phyloP scores from a whole-genome alignment of 2,113 vertebrate species.

The Delphinapterus leucas region DNA sequence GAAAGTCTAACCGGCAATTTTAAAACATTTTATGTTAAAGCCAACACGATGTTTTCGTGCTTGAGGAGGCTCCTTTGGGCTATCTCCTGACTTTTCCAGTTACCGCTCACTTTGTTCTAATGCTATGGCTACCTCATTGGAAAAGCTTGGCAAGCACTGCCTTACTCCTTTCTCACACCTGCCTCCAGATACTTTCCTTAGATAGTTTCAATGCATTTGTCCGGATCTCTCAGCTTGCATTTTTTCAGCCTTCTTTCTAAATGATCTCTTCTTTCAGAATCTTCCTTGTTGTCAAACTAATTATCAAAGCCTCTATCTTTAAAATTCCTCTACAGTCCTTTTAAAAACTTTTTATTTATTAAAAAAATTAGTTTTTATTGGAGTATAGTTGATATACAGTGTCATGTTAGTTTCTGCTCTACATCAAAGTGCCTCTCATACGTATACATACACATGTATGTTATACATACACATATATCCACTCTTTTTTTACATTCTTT shows the following conservation, averaged over 20 bases:
- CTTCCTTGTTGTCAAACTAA: neutral
- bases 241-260: neutral
- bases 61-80: neutral
- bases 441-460: too few relatives aligned
- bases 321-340: neutral
- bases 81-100: neutral
- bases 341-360: neutral
- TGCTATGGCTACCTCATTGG: accelerated
- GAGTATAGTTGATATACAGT: neutral
- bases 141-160: neutral
- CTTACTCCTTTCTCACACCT: neutral
- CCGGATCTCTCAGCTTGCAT: neutral
- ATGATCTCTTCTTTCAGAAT: neutral
- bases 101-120: neutral
- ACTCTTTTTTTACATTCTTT: neutral
- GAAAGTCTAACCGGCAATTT: neutral
- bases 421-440: neutral
- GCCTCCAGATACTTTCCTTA: neutral
- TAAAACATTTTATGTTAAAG: neutral
- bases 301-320: neutral
- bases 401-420: neutral
- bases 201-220: neutral
- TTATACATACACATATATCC: neutral
- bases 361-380: neutral
- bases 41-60: neutral